Evolutionary conservation across 1,140 invertebrate genomes (phyloP).

Genomic region (Drosophila repletoides): DNA sequence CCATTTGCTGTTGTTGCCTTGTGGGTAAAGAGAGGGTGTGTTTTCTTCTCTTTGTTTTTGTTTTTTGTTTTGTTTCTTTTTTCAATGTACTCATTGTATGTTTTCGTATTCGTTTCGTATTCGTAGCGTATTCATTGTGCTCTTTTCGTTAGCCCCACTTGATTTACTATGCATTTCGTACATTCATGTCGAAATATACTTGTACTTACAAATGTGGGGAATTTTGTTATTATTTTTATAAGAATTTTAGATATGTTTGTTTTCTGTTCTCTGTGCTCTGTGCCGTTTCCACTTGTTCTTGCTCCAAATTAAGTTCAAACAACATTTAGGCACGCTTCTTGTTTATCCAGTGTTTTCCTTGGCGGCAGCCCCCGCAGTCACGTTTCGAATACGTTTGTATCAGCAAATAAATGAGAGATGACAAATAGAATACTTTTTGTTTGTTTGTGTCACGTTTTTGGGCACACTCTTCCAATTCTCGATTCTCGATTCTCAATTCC

Average conservation of each 20-base stretch:
- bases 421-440: constrained; percentile 70
- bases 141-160: constrained; percentile 42
- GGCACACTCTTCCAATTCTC: constrained; percentile 41
- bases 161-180: constrained; percentile 55
- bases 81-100: constrained; percentile 13
- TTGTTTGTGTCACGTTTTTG: constrained; percentile 69
- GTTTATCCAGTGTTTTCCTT: constrained; percentile 32
- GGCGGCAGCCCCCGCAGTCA: neutral
- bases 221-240: constrained; percentile 49
- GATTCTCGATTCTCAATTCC: neutral
- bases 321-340: constrained; percentile 61
- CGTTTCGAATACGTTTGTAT: neutral
- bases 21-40: neutral
- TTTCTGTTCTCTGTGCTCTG: neutral
- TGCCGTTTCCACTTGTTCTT: no score
- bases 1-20: constrained; percentile 45
- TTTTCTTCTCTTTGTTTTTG: no score
- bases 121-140: no score
- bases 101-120: constrained; percentile 20
- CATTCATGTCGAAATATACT: constrained; percentile 19
- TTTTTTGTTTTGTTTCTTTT: no score
- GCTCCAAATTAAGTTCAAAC: constrained; percentile 64
- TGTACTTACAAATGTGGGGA: neutral
- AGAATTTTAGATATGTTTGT: neutral
- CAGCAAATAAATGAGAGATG: constrained; percentile 21